Evolutionary conservation across 2,113 vertebrate species (phyloP), one percentile per base, ranked within the genome.

Genomic region (Meleagris gallopavo): DNA sequence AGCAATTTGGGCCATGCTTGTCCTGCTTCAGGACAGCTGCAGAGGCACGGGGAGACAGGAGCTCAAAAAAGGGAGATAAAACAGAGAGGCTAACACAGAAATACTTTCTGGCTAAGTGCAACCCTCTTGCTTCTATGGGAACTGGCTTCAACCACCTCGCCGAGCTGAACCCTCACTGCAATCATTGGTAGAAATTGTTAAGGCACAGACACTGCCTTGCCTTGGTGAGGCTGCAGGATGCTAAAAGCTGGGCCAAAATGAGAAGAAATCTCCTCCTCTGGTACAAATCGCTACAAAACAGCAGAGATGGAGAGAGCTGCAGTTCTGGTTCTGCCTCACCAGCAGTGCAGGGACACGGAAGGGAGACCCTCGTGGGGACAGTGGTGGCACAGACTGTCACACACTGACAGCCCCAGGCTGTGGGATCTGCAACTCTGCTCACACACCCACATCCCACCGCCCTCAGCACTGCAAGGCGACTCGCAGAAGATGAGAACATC

Each of bases 191-290:
- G 16, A 50, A 86, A 50, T 58, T 30, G 12, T 67, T 94, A 94
- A 96, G 88, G 93, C 88, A 94, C 94, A 13, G 80, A 24, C 6
- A 52, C 83, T 84, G 90, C 93, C 88, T 83, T 30, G 78, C 89
- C 62, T n/a, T 6, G 46, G 77, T 3, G 21, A 69, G 72, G 74
- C 85, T 57, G 73, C 64, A 54, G 82, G 86, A 38, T 13, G 36
- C 73, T 36, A 54, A 38, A 50, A 1, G 8, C 55, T 38, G 10
- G 61, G 67, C 55, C 62, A 12, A 25, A 7, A 10, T 11, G 17
- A 29, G 41, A 88, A 58, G 77, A 20, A 60, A 14, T 4, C 34
- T 70, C 76, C 38, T 6, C 43, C 22, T 64, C 36, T 13, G 10
- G 3, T 12, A 18, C 24, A 46, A 6, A 36, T 6, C 11, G 34